Base-by-base conservation (phyloP, 2,888 invertebrate genomes). In the Adelphocoris suturalis region DNA sequence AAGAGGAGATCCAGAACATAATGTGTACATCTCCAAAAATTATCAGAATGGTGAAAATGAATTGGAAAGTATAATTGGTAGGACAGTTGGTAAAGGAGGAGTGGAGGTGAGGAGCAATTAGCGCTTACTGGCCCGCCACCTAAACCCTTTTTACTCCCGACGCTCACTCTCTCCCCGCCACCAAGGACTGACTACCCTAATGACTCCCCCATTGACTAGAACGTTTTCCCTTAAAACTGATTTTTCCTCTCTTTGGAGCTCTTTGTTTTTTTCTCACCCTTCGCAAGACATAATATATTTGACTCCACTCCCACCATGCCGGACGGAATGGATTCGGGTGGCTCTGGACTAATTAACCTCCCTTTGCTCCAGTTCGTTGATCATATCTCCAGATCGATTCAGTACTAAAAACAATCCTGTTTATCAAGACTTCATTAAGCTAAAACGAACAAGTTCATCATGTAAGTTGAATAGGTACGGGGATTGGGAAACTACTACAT, bases 101-200 rank as follows among this genome's bases (percentile, higher is more conserved):
- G 78, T 46, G 46, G 78, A 78, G 78, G 78, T 78, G 78, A 47
- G 78, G 78, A 46, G 78, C 78, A 78, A 78, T 78, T 78, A 78
- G 78, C 46, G 47, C 78, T 78, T 28, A 47, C 78, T 78, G 19
- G 37, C 46, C 68, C 68, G 23, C 68, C 68, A 68, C 11, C 68
- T 47, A 14, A 16, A 78, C 78, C 78, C 19, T 37, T 47, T 78
- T 78, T 78, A 46, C 47, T 28, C 76, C 46, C 78, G 19, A 46
- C 14, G 46, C 47, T 78, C 16, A 46, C 37, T 47, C 47, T 78
- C 78, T 78, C 78, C 75, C n/a, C 9, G 37, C 78, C 78, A 78
- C n/a, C 37, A 46, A 78, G 46, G 78, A 78, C 78, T 78, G 78
- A 78, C 78, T 78, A 47, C 37, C 78, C 46, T 78, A 78, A 78